Conservation (phyloP, 2,888 invertebrate species). For the Ectemnius lituratus region DNA sequence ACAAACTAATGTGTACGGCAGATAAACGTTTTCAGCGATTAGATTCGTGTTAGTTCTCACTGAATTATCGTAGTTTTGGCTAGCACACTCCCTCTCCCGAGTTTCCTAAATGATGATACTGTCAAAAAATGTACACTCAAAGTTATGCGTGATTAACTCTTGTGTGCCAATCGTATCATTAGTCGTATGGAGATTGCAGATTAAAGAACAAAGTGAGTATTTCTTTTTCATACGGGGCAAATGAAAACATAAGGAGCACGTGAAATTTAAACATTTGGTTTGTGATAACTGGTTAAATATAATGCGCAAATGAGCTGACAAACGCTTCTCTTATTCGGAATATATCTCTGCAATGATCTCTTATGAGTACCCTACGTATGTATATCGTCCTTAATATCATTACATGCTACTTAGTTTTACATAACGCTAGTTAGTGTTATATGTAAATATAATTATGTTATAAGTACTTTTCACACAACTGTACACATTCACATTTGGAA, state of each 20-base stretch:
- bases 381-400: slow-evolving; percentile 69
- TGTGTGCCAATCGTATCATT: neutral
- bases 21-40: neutral
- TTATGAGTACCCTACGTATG: slow-evolving; percentile 66
- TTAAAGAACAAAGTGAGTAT: neutral
- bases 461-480: slow-evolving; percentile 69
- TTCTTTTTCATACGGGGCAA: slow-evolving; percentile 12
- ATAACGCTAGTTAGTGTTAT: slow-evolving; percentile 69
- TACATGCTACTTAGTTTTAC: slow-evolving; percentile 70
- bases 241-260: slow-evolving; percentile 29
- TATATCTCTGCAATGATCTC: slow-evolving; percentile 67
- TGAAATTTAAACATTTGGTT: slow-evolving; percentile 45
- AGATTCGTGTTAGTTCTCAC: too few species aligned
- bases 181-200: neutral
- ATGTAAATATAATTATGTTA: slow-evolving; percentile 69
- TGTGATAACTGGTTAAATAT: slow-evolving; percentile 54
- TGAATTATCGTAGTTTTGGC: too few species aligned
- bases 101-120: too few species aligned
- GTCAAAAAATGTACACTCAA: neutral
- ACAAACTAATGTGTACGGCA: slow-evolving; percentile 23
- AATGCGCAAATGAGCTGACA: slow-evolving; percentile 61
- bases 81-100: too few species aligned
- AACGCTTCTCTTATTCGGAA: slow-evolving; percentile 64
- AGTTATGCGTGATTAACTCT: neutral
- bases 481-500: slow-evolving; percentile 72